Evolutionary conservation across 92 coral and sea anemone species (phyloP), one percentile per base, ranked within the genome.

Genomic region (Phenganax subtilis): DNA sequence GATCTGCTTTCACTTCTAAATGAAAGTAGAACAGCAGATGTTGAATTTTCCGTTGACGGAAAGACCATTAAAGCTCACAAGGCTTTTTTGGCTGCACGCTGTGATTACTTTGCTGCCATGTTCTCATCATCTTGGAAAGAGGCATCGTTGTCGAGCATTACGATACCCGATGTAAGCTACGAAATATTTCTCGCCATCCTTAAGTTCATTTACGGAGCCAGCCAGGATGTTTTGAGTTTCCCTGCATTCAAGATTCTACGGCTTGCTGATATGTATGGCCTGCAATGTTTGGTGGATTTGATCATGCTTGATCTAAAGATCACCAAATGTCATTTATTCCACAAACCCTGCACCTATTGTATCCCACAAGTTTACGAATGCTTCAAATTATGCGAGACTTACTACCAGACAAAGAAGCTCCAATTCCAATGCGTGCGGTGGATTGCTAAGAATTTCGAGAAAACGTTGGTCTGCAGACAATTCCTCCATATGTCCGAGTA

Each of bases 191-290:
- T 63, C n/a, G 83, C 83, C 57, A 68, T 28, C 25, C 53, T 79
- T 58, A 63, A 79, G 25, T 79, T 79, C 57, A 67, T 79, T n/a
- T 79, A 79, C 37, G 83, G 83, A 15, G 83, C 57, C 6, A 59
- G 31, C 15, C 83, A 79, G 51, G 83, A 63, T 51, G 27, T 79
- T 2, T 29, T 79, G 5, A 47, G 47, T 10, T 64, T 79, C n/a
- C 67, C 67, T 12, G 69, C 71, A 9, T 65, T 44, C 76, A 92
- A 92, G 15, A 85, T 91, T 17, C 71, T 90, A 27, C 87, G 85
- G 10, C 85, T 96, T 44, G 90, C 96, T 57, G 99, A 96, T 81
- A 96, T 96, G 99, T 96, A 96, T 75, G 90, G 90, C 17, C 76
- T 96, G 54, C 89, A 87, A 55, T 92, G 92, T 64, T 55, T 96